These are phyloP conservation scores for Candoia aspera DNA, from an alignment of 2,113 vertebrate species.

Conservation along the genomic window DNA sequence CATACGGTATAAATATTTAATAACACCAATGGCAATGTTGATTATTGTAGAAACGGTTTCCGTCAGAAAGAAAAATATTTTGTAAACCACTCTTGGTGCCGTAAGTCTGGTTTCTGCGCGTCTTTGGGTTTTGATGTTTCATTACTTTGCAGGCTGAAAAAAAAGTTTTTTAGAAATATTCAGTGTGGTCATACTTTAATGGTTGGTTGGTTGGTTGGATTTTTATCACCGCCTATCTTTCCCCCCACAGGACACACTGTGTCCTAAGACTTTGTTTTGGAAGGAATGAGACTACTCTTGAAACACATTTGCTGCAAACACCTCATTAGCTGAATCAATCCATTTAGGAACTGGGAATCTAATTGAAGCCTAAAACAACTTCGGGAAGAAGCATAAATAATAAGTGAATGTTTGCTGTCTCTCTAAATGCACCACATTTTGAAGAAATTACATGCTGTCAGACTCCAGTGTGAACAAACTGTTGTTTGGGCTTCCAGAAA, in stretches of 20 bases:
- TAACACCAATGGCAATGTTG: background rate
- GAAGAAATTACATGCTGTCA: background rate
- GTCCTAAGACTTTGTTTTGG: background rate
- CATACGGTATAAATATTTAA: background rate
- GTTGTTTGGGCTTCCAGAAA: background rate
- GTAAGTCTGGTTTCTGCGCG: slow-evolving; percentile 75
- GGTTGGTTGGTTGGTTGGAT: too few relatives aligned
- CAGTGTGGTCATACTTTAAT: background rate
- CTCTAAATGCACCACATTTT: background rate
- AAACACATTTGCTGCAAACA: background rate
- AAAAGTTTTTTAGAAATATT: slow-evolving; percentile 42
- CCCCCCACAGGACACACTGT: too few relatives aligned
- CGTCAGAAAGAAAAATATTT: slow-evolving; percentile 95
- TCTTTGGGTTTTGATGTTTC: slow-evolving; percentile 75
- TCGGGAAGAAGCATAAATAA: background rate
- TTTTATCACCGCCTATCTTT: too few relatives aligned
- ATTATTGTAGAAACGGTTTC: slow-evolving; percentile 11
- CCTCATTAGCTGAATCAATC: background rate
- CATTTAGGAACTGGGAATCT: background rate
- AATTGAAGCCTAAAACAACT: background rate
- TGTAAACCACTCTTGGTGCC: slow-evolving; percentile 94
- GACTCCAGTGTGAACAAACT: background rate
- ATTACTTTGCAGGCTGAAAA: slow-evolving; percentile 78
- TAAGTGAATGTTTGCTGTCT: background rate
- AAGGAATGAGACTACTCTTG: background rate